phyloP scores from a whole-genome alignment of 2,113 vertebrate species.

The Trochalopteron elliotii region DNA sequence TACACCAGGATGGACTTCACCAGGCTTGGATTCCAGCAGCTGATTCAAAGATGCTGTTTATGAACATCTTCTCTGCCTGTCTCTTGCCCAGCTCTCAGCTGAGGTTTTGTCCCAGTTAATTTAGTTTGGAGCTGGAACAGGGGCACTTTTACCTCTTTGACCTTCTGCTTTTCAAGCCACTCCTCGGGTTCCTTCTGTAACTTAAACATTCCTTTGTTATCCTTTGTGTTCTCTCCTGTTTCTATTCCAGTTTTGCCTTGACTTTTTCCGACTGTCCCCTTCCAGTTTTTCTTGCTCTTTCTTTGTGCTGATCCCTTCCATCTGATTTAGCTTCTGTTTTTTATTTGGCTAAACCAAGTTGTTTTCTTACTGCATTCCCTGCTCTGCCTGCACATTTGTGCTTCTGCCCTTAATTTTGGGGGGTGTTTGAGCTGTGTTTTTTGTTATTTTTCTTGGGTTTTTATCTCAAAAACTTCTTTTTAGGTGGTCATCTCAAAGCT shows the following conservation, averaged over 20 bases:
- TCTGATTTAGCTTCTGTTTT: neutral
- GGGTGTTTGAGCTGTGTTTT: accelerated
- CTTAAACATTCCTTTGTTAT: neutral
- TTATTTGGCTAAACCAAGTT: neutral
- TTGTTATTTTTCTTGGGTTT: neutral
- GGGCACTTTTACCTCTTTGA: neutral
- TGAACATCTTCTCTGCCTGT: neutral
- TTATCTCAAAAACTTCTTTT: neutral
- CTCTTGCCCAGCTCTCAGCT: neutral
- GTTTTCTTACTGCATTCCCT: neutral
- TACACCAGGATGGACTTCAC: neutral
- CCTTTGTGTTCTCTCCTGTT: neutral
- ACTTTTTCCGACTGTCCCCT: neutral
- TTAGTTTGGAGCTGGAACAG: neutral
- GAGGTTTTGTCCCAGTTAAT: neutral
- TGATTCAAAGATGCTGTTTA: neutral
- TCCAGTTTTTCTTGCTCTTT: neutral
- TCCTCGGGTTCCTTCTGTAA: neutral
- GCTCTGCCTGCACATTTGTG: neutral
- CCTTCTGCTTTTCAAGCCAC: neutral
- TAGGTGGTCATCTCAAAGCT: neutral
- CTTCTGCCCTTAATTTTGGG: neutral
- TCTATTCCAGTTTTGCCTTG: neutral
- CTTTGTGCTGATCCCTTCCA: neutral
- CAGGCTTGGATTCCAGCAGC: neutral